These are phyloP conservation scores for Nixonia krombeini DNA, from an alignment of 1,140 invertebrate genomes.

Conservation along the genomic window DNA sequence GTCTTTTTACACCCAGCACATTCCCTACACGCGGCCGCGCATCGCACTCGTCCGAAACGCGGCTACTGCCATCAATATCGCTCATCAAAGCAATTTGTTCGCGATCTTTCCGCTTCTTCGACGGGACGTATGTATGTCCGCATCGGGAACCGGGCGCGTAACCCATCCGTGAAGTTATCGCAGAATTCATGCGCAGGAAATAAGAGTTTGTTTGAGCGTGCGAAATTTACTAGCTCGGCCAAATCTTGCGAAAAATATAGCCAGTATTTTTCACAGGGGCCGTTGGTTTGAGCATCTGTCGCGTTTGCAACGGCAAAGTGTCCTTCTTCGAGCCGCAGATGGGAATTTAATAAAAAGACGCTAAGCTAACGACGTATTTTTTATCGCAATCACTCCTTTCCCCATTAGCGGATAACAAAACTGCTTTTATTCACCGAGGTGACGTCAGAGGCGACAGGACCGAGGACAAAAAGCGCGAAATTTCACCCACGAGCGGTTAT, in stretches of 20 bases:
- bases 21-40: conserved; percentile 15
- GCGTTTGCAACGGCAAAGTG: too few species aligned
- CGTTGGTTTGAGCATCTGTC: background rate
- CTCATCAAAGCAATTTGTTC: conserved; percentile 30
- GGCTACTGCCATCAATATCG: conserved; percentile 17
- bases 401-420: too few species aligned
- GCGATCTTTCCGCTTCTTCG: conserved; percentile 18
- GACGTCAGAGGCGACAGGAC: conserved; percentile 2
- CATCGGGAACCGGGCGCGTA: conserved; percentile 20
- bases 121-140: conserved; percentile 19
- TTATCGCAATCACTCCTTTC: background rate
- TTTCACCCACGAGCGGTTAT: conserved; percentile 18
- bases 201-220: conserved; percentile 17
- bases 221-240: conserved; percentile 15
- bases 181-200: conserved; percentile 23
- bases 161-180: conserved; percentile 20
- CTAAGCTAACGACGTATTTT: too few species aligned
- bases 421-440: too few species aligned
- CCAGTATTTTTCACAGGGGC: background rate
- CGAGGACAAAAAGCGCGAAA: conserved; percentile 1
- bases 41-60: conserved; percentile 32
- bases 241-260: conserved; percentile 7
- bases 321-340: too few species aligned
- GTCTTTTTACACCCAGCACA: conserved; percentile 24
- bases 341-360: too few species aligned